phyloP scores from a whole-genome alignment of 2,888 invertebrate genomes.

The Eristalis arbustorum region DNA sequence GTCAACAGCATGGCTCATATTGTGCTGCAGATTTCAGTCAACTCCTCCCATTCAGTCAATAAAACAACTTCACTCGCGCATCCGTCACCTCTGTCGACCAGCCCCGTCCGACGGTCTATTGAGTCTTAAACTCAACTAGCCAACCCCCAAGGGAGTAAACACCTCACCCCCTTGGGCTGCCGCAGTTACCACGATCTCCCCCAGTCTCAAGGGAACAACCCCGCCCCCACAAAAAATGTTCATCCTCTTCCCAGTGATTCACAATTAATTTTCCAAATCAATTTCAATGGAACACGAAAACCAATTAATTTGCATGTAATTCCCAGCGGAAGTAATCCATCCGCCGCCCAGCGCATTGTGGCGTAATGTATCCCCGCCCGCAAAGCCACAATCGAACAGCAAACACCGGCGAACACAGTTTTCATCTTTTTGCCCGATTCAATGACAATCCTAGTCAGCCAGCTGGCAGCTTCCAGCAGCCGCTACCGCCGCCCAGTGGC shows the following conservation, averaged over 20 bases:
- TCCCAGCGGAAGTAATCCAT: conserved; percentile 50
- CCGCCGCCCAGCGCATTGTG: not conserved
- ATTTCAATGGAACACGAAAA: conserved; percentile 27
- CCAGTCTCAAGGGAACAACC: not conserved
- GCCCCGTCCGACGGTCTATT: no score
- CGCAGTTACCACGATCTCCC: not conserved
- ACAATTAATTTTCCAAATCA: conserved; percentile 35
- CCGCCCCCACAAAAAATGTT: not conserved
- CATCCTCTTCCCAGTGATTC: not conserved
- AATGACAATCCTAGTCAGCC: conserved; percentile 28
- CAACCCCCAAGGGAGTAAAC: not conserved
- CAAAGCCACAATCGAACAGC: not conserved
- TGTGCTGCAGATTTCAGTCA: no score
- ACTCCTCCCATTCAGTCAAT: no score
- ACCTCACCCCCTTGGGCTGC: not conserved
- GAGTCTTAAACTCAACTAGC: no score
- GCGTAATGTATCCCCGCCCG: not conserved
- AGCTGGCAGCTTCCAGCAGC: not conserved
- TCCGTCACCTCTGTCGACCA: no score
- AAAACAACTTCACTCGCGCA: no score
- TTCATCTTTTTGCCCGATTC: not conserved
- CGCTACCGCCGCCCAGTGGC: conserved; percentile 8
- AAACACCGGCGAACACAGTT: conserved; percentile 11
- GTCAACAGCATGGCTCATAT: no score
- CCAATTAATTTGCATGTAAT: conserved; percentile 48